Percentiles rank a stretch among this genome's conserved stretches.
These are phyloP conservation scores for Microtus richardsoni DNA, from an alignment of 2,113 vertebrate genomes.

Conservation along the genomic window DNA sequence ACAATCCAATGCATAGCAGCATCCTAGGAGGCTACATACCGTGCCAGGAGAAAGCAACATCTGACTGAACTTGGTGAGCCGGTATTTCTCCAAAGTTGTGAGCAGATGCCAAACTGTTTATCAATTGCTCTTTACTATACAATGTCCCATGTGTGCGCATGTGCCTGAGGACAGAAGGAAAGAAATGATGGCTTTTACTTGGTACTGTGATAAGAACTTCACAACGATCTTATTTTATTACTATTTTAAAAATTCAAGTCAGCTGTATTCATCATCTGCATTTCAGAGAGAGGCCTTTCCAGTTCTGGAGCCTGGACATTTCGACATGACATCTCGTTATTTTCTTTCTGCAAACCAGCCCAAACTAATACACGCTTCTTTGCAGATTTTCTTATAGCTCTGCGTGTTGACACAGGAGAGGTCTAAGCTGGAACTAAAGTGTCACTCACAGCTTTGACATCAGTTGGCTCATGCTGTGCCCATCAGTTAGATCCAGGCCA, in stretches of 20 bases:
- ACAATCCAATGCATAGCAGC: background rate
- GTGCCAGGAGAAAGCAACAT: background rate
- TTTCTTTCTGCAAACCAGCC: background rate
- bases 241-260: background rate
- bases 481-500: too few relatives aligned
- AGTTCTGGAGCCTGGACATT: background rate
- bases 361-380: background rate
- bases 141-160: background rate
- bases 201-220: background rate
- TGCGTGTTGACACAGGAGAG: background rate
- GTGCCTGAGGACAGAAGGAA: background rate
- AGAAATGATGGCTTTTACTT: background rate
- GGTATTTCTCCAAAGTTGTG: background rate
- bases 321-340: background rate
- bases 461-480: background rate
- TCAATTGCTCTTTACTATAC: background rate
- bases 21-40: background rate
- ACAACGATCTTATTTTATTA: background rate
- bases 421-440: background rate
- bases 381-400: background rate
- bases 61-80: background rate
- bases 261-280: background rate
- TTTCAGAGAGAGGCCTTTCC: background rate
- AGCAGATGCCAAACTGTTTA: background rate
- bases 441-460: background rate